Evolutionary conservation across 2,113 vertebrate genomes (phyloP).

Genomic region (Hystrix brachyura): DNA sequence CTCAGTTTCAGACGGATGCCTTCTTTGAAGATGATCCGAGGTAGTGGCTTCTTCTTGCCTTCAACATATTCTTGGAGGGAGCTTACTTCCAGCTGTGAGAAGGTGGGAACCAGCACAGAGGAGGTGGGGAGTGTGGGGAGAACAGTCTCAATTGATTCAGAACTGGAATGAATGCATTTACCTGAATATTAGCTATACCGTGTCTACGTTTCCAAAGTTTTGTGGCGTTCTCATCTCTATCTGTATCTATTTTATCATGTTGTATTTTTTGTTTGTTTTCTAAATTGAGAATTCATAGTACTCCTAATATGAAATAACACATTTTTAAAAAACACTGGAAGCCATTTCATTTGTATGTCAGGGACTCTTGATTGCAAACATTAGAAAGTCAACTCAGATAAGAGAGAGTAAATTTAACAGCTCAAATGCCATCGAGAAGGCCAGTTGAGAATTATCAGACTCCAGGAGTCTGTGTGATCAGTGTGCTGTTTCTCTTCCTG

Average conservation of each 20-base stretch:
- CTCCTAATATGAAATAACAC: not conserved
- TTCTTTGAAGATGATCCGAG: not conserved
- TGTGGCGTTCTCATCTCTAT: not conserved
- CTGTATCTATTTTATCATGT: not conserved
- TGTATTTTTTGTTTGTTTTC: conserved; percentile 33
- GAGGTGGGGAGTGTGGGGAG: not conserved
- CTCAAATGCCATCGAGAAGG: not conserved
- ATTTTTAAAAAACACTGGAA: conserved; percentile 21
- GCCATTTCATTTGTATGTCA: conserved; percentile 32
- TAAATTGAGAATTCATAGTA: not conserved
- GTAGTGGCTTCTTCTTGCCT: not conserved
- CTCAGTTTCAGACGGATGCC: not conserved
- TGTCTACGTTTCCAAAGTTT: not conserved
- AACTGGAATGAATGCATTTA: not conserved
- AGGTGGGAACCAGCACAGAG: not conserved
- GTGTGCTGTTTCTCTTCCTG: not conserved
- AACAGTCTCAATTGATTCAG: not conserved
- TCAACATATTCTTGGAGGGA: not conserved
- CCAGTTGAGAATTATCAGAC: not conserved
- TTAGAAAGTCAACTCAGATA: not conserved
- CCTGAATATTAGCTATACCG: not conserved
- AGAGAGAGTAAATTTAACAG: conserved; percentile 7
- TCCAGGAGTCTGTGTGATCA: not conserved
- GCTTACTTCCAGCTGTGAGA: no score
- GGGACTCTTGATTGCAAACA: not conserved